Evolutionary conservation across 2,797 vertebrate genomes (phyloP).

Genomic region (Helicolenus hilgendorfi): DNA sequence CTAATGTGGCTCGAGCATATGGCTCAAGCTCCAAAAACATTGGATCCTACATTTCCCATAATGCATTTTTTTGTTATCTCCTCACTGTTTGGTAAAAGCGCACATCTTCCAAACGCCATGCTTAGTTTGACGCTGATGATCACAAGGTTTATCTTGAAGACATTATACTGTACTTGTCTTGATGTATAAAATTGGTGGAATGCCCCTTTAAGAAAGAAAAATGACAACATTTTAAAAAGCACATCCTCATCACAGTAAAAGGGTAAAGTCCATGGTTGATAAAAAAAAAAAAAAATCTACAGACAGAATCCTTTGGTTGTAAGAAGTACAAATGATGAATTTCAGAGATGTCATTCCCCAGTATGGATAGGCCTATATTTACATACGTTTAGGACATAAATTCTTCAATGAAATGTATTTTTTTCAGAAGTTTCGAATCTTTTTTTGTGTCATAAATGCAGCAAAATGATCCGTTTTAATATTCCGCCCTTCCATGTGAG

Average conservation of each 20-base stretch:
- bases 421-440: not conserved
- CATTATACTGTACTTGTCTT: not conserved
- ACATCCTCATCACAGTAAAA: not conserved
- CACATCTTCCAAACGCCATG: not conserved
- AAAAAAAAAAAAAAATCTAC: not conserved
- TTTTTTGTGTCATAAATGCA: not conserved
- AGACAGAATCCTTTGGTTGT: not conserved
- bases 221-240: no score
- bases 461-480: not conserved
- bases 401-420: not conserved
- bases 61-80: not conserved
- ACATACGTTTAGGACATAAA: not conserved
- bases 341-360: not conserved
- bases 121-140: not conserved
- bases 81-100: not conserved
- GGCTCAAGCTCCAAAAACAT: not conserved
- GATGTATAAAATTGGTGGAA: not conserved
- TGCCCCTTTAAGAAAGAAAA: not conserved
- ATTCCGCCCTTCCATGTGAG: not conserved
- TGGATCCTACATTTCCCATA: not conserved
- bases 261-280: not conserved
- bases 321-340: not conserved
- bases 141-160: not conserved
- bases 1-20: not conserved
- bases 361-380: not conserved